These are phyloP conservation scores for Tupaia chinensis DNA, from an alignment of 2,113 vertebrate species.

Conservation along the genomic window DNA sequence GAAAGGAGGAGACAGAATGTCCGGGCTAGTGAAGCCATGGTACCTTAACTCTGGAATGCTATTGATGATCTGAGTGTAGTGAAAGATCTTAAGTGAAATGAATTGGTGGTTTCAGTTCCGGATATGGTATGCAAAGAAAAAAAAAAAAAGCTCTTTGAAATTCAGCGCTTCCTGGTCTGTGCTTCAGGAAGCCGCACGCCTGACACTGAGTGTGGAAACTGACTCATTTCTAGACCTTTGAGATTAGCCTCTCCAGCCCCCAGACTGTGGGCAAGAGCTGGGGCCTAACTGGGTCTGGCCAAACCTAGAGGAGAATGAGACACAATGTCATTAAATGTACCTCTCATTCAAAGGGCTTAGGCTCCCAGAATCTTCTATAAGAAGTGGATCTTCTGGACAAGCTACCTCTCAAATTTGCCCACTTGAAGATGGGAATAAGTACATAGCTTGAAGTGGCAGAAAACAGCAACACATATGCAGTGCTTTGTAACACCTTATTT, in stretches of 20 bases:
- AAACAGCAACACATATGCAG: neutral
- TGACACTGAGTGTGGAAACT: constrained; percentile 80
- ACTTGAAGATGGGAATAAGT: neutral
- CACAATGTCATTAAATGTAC: neutral
- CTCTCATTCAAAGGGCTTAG: neutral
- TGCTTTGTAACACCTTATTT: neutral
- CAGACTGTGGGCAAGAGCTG: constrained; percentile 58
- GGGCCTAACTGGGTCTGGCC: constrained; percentile 55
- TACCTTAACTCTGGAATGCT: constrained; percentile 76
- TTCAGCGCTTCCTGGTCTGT: constrained; percentile 77
- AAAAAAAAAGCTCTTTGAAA: constrained; percentile 77
- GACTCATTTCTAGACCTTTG: constrained; percentile 80
- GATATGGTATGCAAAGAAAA: constrained; percentile 83
- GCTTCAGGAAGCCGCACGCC: constrained; percentile 84
- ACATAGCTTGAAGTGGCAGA: neutral
- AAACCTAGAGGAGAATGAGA: constrained; percentile 43
- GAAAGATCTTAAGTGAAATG: constrained; percentile 84
- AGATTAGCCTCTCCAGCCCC: constrained; percentile 53
- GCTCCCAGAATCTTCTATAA: neutral
- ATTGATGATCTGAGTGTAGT: constrained; percentile 78
- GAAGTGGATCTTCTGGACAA: neutral
- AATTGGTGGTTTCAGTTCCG: constrained; percentile 88
- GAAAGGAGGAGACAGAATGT: constrained; percentile 1
- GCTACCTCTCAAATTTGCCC: neutral
- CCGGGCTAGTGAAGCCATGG: neutral